Conservation (phyloP, 2,888 invertebrate genomes). For the Tholera decimalis region DNA sequence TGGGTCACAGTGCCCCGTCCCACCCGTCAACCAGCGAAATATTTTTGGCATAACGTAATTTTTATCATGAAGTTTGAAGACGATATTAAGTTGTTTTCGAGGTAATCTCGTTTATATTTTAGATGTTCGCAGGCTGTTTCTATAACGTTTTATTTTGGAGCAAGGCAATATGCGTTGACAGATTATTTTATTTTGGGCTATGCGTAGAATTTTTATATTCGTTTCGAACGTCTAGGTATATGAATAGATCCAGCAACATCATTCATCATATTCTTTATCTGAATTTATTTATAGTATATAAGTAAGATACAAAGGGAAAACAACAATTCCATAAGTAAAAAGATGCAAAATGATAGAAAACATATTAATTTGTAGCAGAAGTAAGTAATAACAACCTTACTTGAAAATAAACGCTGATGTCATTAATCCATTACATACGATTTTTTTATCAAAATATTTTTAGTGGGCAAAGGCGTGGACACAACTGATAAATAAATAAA, state of each 20-base stretch:
- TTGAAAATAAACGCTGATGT: background rate
- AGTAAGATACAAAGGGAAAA: too few species aligned
- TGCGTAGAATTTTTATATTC: too few species aligned
- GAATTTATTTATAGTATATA: too few species aligned
- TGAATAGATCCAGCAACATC: too few species aligned
- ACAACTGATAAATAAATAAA: slow-evolving; percentile 18
- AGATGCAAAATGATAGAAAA: too few species aligned
- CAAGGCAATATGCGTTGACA: slow-evolving; percentile 1
- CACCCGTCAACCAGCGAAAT: slow-evolving; percentile 60
- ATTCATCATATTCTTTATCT: too few species aligned
- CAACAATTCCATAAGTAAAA: too few species aligned
- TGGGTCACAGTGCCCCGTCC: slow-evolving; percentile 76
- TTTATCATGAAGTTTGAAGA: slow-evolving; percentile 68
- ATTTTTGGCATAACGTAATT: slow-evolving; percentile 71
- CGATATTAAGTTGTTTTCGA: slow-evolving; percentile 65
- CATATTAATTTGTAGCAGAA: too few species aligned
- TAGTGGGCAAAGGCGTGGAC: background rate
- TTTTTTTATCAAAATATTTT: background rate
- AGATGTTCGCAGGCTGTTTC: slow-evolving; percentile 43
- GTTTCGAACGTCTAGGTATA: too few species aligned
- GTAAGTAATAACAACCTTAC: too few species aligned
- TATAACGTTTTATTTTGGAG: slow-evolving; percentile 42
- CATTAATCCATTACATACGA: background rate
- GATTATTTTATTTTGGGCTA: slow-evolving; percentile 2
- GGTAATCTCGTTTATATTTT: slow-evolving; percentile 62